A percentile compares a stretch with the other conserved stretches of the same genome.
These are phyloP conservation scores for Sepiola atlantica DNA, from an alignment of 2,888 invertebrate species.

Conservation along the genomic window DNA sequence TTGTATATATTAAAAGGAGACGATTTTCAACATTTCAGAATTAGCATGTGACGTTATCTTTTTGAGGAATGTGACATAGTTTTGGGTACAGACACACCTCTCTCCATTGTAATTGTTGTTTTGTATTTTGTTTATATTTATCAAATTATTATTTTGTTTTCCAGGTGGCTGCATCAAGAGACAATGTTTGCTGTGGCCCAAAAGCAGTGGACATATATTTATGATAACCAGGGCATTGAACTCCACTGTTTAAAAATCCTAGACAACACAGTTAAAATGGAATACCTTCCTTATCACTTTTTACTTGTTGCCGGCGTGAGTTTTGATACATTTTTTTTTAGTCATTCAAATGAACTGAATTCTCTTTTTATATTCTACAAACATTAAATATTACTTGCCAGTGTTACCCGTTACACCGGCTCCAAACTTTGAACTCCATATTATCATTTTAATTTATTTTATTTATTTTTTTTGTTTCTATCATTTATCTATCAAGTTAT, in stretches of 20 bases:
- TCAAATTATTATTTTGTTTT: not conserved
- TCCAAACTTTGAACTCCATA: too few species aligned
- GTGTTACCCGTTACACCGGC: too few species aligned
- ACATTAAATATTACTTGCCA: too few species aligned
- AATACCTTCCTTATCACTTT: slow-evolving; percentile 98
- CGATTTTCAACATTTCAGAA: too few species aligned
- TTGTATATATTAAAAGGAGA: too few species aligned
- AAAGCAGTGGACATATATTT: slow-evolving; percentile 95
- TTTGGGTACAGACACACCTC: too few species aligned
- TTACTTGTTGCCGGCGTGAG: slow-evolving; percentile 88
- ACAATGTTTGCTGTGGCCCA: slow-evolving; percentile 98
- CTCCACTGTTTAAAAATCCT: slow-evolving; percentile 94
- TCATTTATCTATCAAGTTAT: too few species aligned
- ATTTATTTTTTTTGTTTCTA: too few species aligned
- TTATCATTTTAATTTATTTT: too few species aligned
- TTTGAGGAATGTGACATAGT: too few species aligned
- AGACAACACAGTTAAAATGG: slow-evolving; percentile 85
- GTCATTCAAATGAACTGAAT: too few species aligned
- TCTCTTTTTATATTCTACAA: not conserved
- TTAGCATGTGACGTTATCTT: too few species aligned
- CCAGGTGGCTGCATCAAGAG: slow-evolving; percentile 84
- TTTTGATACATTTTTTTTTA: slow-evolving; percentile 56
- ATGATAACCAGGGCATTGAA: slow-evolving; percentile 97
- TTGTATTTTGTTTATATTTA: not conserved
- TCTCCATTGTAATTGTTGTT: accelerated